These are phyloP conservation scores for Psilopogon haemacephalus DNA, from an alignment of 2,113 vertebrate species.

Conservation along the genomic window DNA sequence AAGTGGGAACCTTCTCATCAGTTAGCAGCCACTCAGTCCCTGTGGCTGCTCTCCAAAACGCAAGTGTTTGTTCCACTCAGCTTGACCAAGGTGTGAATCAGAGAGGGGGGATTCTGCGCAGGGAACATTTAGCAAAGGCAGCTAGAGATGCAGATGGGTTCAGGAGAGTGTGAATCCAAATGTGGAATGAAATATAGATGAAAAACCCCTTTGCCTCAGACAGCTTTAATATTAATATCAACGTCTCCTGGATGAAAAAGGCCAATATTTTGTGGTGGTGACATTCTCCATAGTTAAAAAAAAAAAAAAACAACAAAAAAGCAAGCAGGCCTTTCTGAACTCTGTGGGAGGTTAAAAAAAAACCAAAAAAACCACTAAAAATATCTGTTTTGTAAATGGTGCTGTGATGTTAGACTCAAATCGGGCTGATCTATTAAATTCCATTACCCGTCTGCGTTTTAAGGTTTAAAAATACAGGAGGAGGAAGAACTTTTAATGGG, in stretches of 20 bases:
- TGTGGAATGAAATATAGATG: conserved; percentile 60
- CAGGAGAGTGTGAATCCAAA: conserved; percentile 29
- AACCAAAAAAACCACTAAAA: no score
- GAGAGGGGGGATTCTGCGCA: background rate
- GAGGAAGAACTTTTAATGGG: background rate
- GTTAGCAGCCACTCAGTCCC: background rate
- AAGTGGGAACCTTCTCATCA: background rate
- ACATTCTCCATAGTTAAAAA: conserved; percentile 38
- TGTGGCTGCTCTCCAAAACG: background rate
- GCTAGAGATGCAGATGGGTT: conserved; percentile 32
- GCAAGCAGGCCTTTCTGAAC: background rate
- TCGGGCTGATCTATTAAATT: background rate
- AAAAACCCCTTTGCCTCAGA: conserved; percentile 20
- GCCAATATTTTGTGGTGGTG: conserved; percentile 23
- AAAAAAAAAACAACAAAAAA: no score
- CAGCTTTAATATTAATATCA: conserved; percentile 61
- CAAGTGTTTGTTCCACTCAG: conserved; percentile 12
- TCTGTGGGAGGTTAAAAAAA: no score
- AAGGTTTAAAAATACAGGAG: background rate
- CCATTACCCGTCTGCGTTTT: background rate
- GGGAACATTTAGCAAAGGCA: conserved; percentile 12
- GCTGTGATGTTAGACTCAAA: background rate
- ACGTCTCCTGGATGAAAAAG: conserved; percentile 16
- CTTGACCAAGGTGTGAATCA: conserved; percentile 38
- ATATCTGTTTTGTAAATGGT: background rate